Evolutionary conservation across 2,888 invertebrate genomes (phyloP).

Genomic region (Osmoderma eremita): DNA sequence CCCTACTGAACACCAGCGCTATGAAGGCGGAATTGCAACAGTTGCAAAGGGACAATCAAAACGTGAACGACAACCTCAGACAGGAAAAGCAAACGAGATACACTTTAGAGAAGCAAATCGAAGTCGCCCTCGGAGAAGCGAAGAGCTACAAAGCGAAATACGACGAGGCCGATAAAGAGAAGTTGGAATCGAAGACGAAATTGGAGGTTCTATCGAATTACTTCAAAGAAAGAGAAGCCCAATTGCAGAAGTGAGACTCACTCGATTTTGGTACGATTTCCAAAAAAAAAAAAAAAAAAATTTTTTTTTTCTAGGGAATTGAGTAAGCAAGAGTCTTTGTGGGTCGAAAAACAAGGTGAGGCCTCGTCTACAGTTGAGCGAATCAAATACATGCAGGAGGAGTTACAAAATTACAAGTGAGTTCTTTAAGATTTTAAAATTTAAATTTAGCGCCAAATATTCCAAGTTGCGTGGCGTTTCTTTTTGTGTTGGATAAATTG

Average conservation of each 20-base stretch:
- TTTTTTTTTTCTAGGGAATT: slow-evolving; percentile 73
- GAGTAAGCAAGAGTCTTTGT: slow-evolving; percentile 77
- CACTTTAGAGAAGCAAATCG: slow-evolving; percentile 62
- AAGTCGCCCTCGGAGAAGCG: slow-evolving; percentile 66
- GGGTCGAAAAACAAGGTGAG: slow-evolving; percentile 84
- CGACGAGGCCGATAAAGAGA: slow-evolving; percentile 74
- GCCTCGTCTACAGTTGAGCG: slow-evolving; percentile 82
- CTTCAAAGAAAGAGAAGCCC: slow-evolving; percentile 89
- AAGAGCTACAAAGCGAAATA: slow-evolving; percentile 68
- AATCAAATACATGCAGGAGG: slow-evolving; percentile 80
- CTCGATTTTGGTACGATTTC: slow-evolving; percentile 23
- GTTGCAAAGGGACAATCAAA: slow-evolving; percentile 67
- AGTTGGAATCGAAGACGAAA: slow-evolving; percentile 82
- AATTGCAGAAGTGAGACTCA: slow-evolving; percentile 81
- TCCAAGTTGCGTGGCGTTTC: no score
- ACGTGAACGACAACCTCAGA: slow-evolving; percentile 63
- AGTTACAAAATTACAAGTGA: slow-evolving; percentile 83
- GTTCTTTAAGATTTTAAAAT: slow-evolving; percentile 49
- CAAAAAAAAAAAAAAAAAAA: no score
- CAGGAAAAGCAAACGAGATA: slow-evolving; percentile 63
- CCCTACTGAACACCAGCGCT: slow-evolving; percentile 67
- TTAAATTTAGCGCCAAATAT: background rate
- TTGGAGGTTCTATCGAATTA: slow-evolving; percentile 88
- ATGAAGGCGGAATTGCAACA: slow-evolving; percentile 70
- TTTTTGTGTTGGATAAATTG: no score